These are phyloP conservation scores for Mesaphorura yosii DNA, from an alignment of 1,140 invertebrate genomes.

Conservation along the genomic window DNA sequence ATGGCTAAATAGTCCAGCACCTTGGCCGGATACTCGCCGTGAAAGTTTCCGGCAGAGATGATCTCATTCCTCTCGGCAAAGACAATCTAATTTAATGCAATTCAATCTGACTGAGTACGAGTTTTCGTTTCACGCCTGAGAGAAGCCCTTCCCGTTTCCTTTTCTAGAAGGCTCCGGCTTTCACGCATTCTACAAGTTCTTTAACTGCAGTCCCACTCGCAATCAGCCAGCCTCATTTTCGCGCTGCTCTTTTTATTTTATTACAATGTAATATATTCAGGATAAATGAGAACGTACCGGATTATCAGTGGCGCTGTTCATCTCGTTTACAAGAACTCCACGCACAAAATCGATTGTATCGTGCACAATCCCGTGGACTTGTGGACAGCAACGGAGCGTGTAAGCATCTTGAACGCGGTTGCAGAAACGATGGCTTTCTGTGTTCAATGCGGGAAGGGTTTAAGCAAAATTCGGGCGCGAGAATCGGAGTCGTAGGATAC, in stretches of 20 bases:
- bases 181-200: no score
- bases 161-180: no score
- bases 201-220: no score
- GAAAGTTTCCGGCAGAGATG: constrained; percentile 59
- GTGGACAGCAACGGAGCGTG: constrained; percentile 58
- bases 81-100: constrained; percentile 43
- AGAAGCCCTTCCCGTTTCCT: no score
- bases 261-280: background rate
- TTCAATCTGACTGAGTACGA: constrained; percentile 2
- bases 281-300: constrained; percentile 46
- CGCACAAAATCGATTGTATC: constrained; percentile 59
- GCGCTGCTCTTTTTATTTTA: no score
- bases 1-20: constrained; percentile 60
- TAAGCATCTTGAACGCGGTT: constrained; percentile 63
- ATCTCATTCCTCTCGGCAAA: constrained; percentile 57
- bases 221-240: no score
- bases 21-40: constrained; percentile 65
- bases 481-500: no score
- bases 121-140: no score
- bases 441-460: no score
- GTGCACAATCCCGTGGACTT: constrained; percentile 54
- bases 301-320: constrained; percentile 64
- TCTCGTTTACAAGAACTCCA: constrained; percentile 50
- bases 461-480: no score
- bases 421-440: constrained; percentile 58